A percentile compares a stretch with the other conserved stretches of the same genome.
Conservation (phyloP, 2,113 vertebrate genomes). For the Chaetorhynchus papuensis region DNA sequence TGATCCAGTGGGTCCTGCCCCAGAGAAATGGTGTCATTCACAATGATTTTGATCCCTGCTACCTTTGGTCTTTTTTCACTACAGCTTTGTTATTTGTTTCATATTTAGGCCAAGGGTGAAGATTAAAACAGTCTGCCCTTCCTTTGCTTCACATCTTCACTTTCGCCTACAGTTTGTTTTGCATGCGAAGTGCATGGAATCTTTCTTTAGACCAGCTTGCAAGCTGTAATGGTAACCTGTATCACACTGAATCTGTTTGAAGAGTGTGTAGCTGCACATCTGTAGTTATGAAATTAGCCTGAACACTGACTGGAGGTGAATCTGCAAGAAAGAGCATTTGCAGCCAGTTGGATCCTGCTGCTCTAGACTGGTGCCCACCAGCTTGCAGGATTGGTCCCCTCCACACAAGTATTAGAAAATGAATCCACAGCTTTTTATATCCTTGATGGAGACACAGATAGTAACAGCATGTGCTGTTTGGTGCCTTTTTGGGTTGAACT, state of each 20-base stretch:
- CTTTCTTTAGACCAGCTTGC: not conserved
- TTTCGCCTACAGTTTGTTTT: not conserved
- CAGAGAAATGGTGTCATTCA: not conserved
- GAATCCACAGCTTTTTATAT: not conserved
- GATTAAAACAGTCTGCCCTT: not conserved
- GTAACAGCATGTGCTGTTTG: not conserved
- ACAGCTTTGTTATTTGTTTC: not conserved
- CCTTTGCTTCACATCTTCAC: not conserved
- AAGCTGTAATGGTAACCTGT: not conserved
- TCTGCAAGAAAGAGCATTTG: not conserved
- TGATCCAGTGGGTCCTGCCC: rapidly evolving
- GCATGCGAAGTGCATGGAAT: not conserved
- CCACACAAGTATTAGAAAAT: not conserved
- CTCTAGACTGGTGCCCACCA: not conserved
- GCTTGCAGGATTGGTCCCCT: not conserved
- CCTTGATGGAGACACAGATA: not conserved
- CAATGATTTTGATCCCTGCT: not conserved
- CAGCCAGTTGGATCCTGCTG: not conserved
- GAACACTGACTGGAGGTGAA: not conserved
- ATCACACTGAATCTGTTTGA: not conserved
- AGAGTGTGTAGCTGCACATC: not conserved
- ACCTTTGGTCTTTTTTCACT: not conserved
- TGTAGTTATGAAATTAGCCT: not conserved
- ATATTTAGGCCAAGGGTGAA: not conserved
- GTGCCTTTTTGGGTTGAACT: not conserved